Base-by-base conservation (phyloP, 2,797 vertebrate genomes). In the Spinibarbus caldwelli region DNA sequence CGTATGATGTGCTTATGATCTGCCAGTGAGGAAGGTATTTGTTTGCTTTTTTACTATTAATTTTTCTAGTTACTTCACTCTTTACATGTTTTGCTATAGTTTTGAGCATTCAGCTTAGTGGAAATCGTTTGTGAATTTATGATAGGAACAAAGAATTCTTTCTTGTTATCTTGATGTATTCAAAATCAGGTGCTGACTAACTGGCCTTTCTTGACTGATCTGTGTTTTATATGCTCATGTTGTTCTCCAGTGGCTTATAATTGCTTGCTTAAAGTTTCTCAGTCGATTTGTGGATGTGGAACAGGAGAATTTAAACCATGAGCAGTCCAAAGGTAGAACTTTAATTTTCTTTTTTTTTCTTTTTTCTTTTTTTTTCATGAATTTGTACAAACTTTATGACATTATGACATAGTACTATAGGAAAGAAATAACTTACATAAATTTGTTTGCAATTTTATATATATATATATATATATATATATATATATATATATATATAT, bases 311-410 rank as follows among this genome's bases (percentile, higher is more conserved):
- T 41, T 19, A 36, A 36, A 68, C 31, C 76, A 86, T 87, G 79
- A 81, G 64, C 31, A 45, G 19, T 67, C 34, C 79, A 80, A 83
- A 89, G 87, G 87, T 88, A 80, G 36, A 9, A 5, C 41, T 9
- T 26, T 34, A 64, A 15, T 29, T 59, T 78, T 29, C 2, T 8
- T 78, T 62, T 59, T 38, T 59, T 78, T 29, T 1, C 5, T 78
- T 62, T 59, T 38, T 36, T 36, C 36, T 0, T 36, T 64, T 67
- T 34, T 77, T 49, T 85, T n/a, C 49, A 36, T 43, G 26, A 47
- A 31, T 80, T 77, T 68, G 6, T 23, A 29, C 36, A 57, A 17
- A 15, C 11, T n/a, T n/a, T n/a, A n/a, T 68, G 78, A 47, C 41
- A 70, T 57, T 49, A 49, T 47, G 64, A 12, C 31, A 21, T 47